Conservation (phyloP, 2,888 invertebrate genomes). For the Neoaliturus tenellus region DNA sequence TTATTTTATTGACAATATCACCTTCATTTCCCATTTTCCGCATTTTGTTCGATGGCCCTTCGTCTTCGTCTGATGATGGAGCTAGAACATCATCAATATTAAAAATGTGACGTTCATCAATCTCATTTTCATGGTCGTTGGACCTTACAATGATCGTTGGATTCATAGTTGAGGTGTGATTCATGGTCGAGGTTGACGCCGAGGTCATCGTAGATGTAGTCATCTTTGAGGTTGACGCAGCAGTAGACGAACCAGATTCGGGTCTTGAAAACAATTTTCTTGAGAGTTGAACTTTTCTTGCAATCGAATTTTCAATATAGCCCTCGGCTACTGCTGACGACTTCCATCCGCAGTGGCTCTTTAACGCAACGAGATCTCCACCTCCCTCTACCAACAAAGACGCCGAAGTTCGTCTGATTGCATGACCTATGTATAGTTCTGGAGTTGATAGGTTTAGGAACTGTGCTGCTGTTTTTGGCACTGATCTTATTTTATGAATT, state of each 20-base stretch:
- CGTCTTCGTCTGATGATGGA: neutral
- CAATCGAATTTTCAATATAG: neutral
- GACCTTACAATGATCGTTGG: neutral
- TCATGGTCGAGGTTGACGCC: too few species aligned
- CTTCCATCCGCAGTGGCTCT: slow-evolving; percentile 20
- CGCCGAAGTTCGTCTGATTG: slow-evolving; percentile 22
- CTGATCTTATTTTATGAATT: slow-evolving; percentile 11
- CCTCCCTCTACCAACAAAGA: slow-evolving; percentile 40
- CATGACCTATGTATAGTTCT: slow-evolving; percentile 60
- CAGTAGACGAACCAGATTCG: neutral
- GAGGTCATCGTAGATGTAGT: too few species aligned
- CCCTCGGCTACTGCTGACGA: slow-evolving; percentile 38
- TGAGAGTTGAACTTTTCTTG: neutral
- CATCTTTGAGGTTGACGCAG: neutral
- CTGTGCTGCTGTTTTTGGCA: slow-evolving; percentile 46
- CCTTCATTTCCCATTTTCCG: neutral
- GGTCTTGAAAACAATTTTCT: neutral
- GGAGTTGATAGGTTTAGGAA: slow-evolving; percentile 29
- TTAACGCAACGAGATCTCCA: slow-evolving; percentile 22
- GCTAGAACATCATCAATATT: slow-evolving; percentile 2
- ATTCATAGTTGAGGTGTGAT: too few species aligned
- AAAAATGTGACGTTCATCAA: neutral
- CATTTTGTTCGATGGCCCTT: neutral
- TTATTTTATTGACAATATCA: neutral
- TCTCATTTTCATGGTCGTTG: neutral